These are phyloP conservation scores for Cheumatopsyche charites DNA, from an alignment of 1,140 invertebrate genomes.

Conservation along the genomic window DNA sequence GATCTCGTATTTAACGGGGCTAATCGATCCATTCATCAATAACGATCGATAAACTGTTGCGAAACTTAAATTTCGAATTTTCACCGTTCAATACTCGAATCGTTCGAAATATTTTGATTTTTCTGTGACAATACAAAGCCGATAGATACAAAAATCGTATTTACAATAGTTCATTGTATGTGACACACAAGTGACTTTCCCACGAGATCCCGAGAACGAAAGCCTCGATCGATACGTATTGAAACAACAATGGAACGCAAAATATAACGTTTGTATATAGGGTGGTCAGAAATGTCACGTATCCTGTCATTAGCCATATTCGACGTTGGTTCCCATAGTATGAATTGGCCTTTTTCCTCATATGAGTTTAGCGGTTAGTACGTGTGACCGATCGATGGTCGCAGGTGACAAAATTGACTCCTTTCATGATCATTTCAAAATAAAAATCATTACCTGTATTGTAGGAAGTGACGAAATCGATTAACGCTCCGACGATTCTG, in stretches of 20 bases:
- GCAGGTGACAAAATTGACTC: conserved; percentile 37
- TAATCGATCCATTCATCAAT: conserved; percentile 10
- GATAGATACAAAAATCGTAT: too few species aligned
- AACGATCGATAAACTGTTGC: background rate
- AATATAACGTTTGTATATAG: background rate
- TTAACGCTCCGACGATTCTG: conserved; percentile 1
- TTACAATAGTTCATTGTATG: too few species aligned
- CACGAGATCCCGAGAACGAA: conserved; percentile 10
- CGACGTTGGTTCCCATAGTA: conserved; percentile 13
- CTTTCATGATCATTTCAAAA: conserved; percentile 13
- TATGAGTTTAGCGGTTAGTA: background rate
- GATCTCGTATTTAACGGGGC: conserved; percentile 1
- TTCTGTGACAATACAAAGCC: too few species aligned
- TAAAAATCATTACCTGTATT: conserved; percentile 30
- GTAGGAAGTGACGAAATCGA: conserved; percentile 19
- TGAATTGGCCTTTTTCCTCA: conserved; percentile 10
- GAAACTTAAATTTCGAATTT: background rate
- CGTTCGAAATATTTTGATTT: background rate
- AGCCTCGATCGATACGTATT: conserved; percentile 11
- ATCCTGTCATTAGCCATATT: conserved; percentile 33
- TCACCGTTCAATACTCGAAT: background rate
- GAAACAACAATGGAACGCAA: background rate
- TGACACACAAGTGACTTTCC: conserved; percentile 11
- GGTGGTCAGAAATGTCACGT: conserved; percentile 15
- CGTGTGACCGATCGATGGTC: conserved; percentile 27